Conservation (phyloP, 2,797 vertebrate species). For the Lindbergichthys nudifrons region DNA sequence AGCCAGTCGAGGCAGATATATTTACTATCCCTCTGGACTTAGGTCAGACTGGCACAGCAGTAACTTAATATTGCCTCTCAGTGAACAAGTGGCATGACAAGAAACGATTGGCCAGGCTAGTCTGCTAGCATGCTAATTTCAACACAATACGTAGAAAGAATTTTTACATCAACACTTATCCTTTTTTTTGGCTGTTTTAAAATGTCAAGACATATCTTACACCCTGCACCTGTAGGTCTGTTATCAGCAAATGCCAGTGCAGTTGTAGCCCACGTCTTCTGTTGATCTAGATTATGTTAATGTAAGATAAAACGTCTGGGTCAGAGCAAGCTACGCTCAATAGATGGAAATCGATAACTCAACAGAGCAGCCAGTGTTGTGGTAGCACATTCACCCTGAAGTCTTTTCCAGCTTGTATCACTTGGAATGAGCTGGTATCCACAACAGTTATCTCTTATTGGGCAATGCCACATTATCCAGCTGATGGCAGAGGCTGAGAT, state of each 20-base stretch:
- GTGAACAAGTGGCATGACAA: too few species aligned
- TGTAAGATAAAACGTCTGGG: slow-evolving; percentile 43
- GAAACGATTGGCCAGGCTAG: too few species aligned
- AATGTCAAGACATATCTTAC: too few species aligned
- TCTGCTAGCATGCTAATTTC: too few species aligned
- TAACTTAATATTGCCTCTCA: too few species aligned
- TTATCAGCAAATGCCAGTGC: slow-evolving; percentile 16
- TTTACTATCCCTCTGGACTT: too few species aligned
- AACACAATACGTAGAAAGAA: too few species aligned
- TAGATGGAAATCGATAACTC: slow-evolving; percentile 53
- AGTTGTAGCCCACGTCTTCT: slow-evolving; percentile 2
- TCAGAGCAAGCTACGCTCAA: slow-evolving; percentile 26
- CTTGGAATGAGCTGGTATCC: slow-evolving; percentile 15
- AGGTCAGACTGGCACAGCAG: too few species aligned
- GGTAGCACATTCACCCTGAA: slow-evolving; percentile 50
- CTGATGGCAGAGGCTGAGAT: slow-evolving; percentile 5
- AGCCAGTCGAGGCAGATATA: too few species aligned
- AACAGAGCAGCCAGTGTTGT: background rate
- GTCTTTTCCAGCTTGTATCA: background rate
- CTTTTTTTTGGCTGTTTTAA: too few species aligned
- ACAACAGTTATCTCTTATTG: background rate
- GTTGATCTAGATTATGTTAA: slow-evolving; percentile 36
- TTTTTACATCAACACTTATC: too few species aligned
- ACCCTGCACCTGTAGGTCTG: background rate
- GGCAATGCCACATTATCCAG: background rate